These are phyloP conservation scores for Podarcis siculus DNA, from an alignment of 2,797 vertebrate genomes.

Conservation along the genomic window DNA sequence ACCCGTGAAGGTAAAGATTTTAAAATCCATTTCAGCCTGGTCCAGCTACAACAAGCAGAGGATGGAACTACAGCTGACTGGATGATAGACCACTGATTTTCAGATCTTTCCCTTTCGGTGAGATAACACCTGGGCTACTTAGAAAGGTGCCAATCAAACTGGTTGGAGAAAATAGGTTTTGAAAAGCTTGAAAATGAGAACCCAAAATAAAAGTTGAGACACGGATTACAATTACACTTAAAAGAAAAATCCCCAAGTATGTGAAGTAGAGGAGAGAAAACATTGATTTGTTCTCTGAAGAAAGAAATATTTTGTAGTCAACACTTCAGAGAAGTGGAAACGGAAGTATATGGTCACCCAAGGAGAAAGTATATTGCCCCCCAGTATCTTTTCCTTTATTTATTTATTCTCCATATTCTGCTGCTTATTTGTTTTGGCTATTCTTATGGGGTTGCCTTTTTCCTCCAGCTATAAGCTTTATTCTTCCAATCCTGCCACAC, in stretches of 20 bases:
- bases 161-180: slow-evolving; percentile 32
- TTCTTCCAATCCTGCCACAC: background rate
- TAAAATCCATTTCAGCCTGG: slow-evolving; percentile 33
- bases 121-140: slow-evolving; percentile 16
- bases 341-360: background rate
- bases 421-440: background rate
- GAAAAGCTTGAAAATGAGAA: slow-evolving; percentile 31
- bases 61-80: slow-evolving; percentile 14
- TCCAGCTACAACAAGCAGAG: background rate
- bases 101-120: slow-evolving; percentile 23
- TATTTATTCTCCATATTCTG: background rate
- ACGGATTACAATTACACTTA: slow-evolving; percentile 15
- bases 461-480: background rate
- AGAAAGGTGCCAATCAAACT: slow-evolving; percentile 36
- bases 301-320: background rate
- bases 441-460: background rate
- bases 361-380: background rate
- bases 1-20: slow-evolving; percentile 26
- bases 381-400: background rate
- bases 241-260: background rate
- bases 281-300: slow-evolving; percentile 12
- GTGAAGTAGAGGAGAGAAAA: slow-evolving; percentile 10
- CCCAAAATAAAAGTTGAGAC: slow-evolving; percentile 13
- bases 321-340: background rate
- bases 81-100: slow-evolving; percentile 13